These are phyloP conservation scores for Siphlonurus alternatus DNA, from an alignment of 2,888 invertebrate species.

Conservation along the genomic window DNA sequence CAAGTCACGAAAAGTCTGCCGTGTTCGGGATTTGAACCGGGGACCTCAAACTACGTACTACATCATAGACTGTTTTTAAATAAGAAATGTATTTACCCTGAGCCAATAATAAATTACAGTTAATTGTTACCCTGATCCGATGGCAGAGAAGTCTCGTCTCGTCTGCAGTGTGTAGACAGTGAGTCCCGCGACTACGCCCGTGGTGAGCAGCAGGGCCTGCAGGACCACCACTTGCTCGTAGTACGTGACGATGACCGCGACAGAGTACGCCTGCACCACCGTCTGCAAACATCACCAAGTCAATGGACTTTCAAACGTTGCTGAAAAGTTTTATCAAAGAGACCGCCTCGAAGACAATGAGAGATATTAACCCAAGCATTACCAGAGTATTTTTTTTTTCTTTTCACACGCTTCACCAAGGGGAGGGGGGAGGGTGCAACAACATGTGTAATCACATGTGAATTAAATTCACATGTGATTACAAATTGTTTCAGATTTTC, in stretches of 20 bases:
- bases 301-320: background rate
- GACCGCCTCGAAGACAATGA: background rate
- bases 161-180: constrained; percentile 75
- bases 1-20: no score
- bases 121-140: constrained; percentile 50
- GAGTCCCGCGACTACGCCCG: constrained; percentile 52
- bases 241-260: constrained; percentile 62
- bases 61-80: background rate
- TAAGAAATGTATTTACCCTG: no score
- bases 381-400: no score
- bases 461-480: no score
- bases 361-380: no score
- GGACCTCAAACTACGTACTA: background rate
- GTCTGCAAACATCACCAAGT: constrained; percentile 45
- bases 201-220: constrained; percentile 60
- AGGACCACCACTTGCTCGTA: constrained; percentile 59
- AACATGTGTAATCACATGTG: no score
- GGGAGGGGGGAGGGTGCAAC: no score
- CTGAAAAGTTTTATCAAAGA: background rate
- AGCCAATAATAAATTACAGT: background rate
- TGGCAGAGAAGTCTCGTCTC: constrained; percentile 63
- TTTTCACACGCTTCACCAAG: no score
- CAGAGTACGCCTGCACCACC: constrained; percentile 54
- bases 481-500: no score
- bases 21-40: no score